Evolutionary conservation across 2,113 vertebrate genomes (phyloP), one percentile per base, ranked within the genome.

Genomic region (Piaya cayana): DNA sequence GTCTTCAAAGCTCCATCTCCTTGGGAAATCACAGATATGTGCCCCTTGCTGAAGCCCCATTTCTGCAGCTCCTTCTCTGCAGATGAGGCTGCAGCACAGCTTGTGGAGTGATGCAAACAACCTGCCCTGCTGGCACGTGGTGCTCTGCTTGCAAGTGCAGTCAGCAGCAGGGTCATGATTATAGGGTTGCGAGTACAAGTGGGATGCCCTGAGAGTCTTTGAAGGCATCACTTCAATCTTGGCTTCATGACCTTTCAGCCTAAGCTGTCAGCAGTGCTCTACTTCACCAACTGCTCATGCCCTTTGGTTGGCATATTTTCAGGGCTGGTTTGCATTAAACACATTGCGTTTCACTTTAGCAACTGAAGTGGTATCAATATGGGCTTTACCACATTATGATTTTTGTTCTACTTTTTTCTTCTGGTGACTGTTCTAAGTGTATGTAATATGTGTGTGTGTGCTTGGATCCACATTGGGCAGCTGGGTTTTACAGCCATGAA

Each of bases 81-180:
- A 49, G 47, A 49, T 0, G 42, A 67, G 26, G 49, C 77, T 74
- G 30, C 0, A 0, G 49, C 37, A 64, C 0, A 0, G 43, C 49
- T 53, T 34, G 36, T 1, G 1, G 47, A 22, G n/a, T 0, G 0
- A 39, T n/a, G 49, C 8, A 5, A 29, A 42, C 56, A 69, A 25
- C 27, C 29, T 21, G 27, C 36, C 17, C 56, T 32, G 67, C 18
- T 2, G 2, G 25, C 4, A 39, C 30, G 53, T 1, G 1, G 21
- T 7, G 4, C 55, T 52, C 53, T 23, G 55, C 22, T 2, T 4
- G 11, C 39, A 81, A 65, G 25, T 6, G 22, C 32, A n/a, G 18
- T 22, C 36, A 25, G 19, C 59, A 32, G 52, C n/a, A 30, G 17
- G 21, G 19, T 55, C 19, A 23, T 0, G 2, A 27, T 36, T 86